Conservation (phyloP, 1,140 invertebrate genomes). For the Triops cancriformis region DNA sequence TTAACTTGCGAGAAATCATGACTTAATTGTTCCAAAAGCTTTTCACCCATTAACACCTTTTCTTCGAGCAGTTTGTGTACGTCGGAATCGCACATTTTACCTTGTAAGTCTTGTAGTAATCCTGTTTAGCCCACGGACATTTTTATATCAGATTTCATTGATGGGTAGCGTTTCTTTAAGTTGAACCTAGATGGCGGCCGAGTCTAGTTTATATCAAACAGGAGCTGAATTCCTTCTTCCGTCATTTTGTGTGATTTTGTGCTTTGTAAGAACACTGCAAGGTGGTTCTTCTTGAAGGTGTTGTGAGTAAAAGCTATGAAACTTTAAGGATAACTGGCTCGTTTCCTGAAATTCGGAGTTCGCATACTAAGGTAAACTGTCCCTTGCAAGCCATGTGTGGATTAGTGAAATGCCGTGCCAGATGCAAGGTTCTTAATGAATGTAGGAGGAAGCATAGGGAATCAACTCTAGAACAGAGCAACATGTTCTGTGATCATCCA, state of each 20-base stretch:
- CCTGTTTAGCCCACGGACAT: background rate
- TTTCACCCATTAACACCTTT: background rate
- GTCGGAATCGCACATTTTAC: background rate
- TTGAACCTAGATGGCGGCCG: background rate
- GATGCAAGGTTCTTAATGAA: no score
- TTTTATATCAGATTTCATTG: background rate
- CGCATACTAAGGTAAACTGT: no score
- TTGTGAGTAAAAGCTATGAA: background rate
- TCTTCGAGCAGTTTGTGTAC: background rate
- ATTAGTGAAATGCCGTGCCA: no score
- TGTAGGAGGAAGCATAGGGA: no score
- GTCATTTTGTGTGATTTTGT: constrained; percentile 11
- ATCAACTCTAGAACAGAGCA: no score
- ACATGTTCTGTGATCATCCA: no score
- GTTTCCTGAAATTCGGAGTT: background rate
- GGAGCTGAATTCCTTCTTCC: background rate
- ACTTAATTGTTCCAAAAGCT: background rate
- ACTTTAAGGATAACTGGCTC: background rate
- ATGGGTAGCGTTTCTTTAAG: background rate
- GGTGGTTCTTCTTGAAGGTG: background rate
- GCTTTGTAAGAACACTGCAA: background rate
- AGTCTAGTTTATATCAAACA: no score
- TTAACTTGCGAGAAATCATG: background rate
- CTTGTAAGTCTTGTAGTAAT: background rate
- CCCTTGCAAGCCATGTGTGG: no score